Conservation (phyloP, 2,888 invertebrate species). For the Cactoblastis cactorum region DNA sequence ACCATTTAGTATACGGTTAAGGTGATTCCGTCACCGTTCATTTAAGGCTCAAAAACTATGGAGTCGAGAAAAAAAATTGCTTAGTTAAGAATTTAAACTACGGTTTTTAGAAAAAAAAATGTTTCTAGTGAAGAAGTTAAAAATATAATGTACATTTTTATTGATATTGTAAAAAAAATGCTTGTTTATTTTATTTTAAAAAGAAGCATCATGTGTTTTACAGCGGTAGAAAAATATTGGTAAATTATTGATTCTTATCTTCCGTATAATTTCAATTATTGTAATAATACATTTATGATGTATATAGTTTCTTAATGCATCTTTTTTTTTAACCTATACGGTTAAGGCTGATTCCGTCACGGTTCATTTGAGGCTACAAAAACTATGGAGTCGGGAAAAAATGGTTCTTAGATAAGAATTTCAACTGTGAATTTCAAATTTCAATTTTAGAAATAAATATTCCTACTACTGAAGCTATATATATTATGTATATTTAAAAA, state of each 20-base stretch:
- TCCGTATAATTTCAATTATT: constrained; percentile 1
- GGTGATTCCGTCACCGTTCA: constrained; percentile 40
- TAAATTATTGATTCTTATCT: not conserved
- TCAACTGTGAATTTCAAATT: no score
- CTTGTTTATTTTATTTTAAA: no score
- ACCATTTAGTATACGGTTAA: constrained; percentile 31
- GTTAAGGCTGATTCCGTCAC: constrained; percentile 41
- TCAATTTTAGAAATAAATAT: no score
- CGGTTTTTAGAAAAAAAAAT: no score
- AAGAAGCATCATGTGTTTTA: no score
- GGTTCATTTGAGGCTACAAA: constrained; percentile 26
- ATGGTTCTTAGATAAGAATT: not conserved
- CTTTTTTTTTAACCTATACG: constrained; percentile 31
- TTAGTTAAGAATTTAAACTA: no score
- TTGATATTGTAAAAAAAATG: no score
- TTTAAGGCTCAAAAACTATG: constrained; percentile 21
- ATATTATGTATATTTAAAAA: no score
- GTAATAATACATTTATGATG: constrained; percentile 26
- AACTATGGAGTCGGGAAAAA: constrained; percentile 21
- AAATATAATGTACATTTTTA: no score
- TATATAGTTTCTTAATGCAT: constrained; percentile 39
- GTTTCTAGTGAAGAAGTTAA: no score
- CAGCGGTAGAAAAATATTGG: no score
- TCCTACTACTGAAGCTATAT: no score
- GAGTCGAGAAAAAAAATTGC: constrained; percentile 17